Base-by-base conservation (phyloP, 2,888 invertebrate genomes). In the Anorthoa munda region DNA sequence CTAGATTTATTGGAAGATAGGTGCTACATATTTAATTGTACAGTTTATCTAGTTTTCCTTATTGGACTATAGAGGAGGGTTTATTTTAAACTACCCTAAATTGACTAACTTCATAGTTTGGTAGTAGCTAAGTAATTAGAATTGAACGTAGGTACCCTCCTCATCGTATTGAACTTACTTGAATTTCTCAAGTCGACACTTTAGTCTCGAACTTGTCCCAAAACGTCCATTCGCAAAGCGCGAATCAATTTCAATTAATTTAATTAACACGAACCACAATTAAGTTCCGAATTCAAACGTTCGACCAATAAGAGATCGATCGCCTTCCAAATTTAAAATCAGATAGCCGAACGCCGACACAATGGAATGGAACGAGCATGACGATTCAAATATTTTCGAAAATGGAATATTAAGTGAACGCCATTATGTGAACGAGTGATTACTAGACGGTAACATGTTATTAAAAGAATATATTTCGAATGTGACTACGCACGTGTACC, bases 321-420 rank as follows among this genome's bases (percentile, higher is more conserved):
- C 92, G 90, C 91, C 93, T 95, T 95, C 95, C 92, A 94, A 94
- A 94, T 94, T 95, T 92, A 94, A 95, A 95, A 95, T 94, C 94
- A 92, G 95, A 95, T 95, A 94, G 91, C 91, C 92, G 93, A 92
- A 93, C 92, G 86, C 88, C 88, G 88, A 91, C 92, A 95, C 94
- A 95, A 95, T 94, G 93, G 94, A 94, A 94, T 94, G 93, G 94
- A 94, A 92, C 92, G 93, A 94, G 94, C 95, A 96, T 96, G 96
- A 96, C 95, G 94, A 91, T 95, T 94, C 96, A 95, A 96, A 95
- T 95, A 95, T 95, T 95, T 95, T 95, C 91, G 92, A 95, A 96
- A 96, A 95, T 95, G 95, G 94, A 95, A 95, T 96, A 95, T 95
- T 95, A 95, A 95, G 95, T 95, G 94, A 94, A 93, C 86, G 93